Conservation (phyloP, 2,113 vertebrate species). For the Lampris megalopsis region DNA sequence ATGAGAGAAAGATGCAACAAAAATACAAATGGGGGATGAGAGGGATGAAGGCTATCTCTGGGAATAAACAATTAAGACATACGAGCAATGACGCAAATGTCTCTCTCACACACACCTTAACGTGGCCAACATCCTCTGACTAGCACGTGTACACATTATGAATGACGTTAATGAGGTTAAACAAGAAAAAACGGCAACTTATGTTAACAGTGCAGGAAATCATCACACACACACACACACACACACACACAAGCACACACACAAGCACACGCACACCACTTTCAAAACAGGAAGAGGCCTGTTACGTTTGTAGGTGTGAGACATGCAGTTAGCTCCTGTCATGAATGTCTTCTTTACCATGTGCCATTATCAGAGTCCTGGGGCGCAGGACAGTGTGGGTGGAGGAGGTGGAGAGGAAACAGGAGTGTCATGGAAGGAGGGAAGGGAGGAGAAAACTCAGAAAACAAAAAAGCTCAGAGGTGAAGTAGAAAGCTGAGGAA, state of each 20-base stretch:
- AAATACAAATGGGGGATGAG: not conserved
- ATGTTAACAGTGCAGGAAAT: constrained; percentile 15
- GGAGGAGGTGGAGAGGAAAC: constrained; percentile 12
- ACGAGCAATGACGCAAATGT: constrained; percentile 49
- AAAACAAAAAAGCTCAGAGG: constrained; percentile 19
- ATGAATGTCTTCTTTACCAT: constrained; percentile 31
- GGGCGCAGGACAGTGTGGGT: constrained; percentile 22
- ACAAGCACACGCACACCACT: constrained; percentile 4
- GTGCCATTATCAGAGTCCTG: constrained; percentile 46
- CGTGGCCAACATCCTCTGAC: constrained; percentile 86
- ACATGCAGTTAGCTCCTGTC: constrained; percentile 27
- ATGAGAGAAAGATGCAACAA: not conserved
- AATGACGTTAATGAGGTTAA: constrained; percentile 55
- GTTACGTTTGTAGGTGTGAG: not conserved
- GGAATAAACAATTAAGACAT: constrained; percentile 20
- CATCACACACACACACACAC: constrained; percentile 18
- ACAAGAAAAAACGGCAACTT: constrained; percentile 38
- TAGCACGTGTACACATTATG: constrained; percentile 72
- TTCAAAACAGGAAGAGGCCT: too few species aligned
- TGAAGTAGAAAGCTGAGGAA: constrained; percentile 20
- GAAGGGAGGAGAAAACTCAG: not conserved
- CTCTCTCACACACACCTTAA: constrained; percentile 83
- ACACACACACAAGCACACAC: constrained; percentile 6
- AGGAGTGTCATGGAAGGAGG: not conserved
- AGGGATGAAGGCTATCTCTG: constrained; percentile 22